Percentiles rank a stretch among this genome's conserved stretches.
Evolutionary conservation across 2,797 vertebrate species (phyloP).

Genomic region (Meriones psammophilus): DNA sequence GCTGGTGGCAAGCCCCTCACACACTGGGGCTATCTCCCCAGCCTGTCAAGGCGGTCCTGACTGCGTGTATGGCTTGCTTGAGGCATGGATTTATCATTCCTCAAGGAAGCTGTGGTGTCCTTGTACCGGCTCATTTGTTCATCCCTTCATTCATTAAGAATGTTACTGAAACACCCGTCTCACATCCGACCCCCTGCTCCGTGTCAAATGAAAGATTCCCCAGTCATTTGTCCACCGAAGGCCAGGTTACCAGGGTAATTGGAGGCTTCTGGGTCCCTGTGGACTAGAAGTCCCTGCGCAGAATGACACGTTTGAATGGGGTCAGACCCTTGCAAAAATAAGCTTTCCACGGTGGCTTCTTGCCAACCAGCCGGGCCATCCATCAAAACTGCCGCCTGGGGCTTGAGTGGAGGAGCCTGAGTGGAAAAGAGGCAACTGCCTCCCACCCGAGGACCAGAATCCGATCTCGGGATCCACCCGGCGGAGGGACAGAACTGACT

Average conservation of each 20-base stretch:
- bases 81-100: rapidly evolving
- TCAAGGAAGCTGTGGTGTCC: rapidly evolving
- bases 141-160: background rate
- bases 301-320: background rate
- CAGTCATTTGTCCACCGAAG: background rate
- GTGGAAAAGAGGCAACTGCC: background rate
- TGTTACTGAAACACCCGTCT: background rate
- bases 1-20: background rate
- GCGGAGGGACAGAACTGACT: background rate
- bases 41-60: background rate
- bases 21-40: background rate
- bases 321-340: background rate
- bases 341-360: background rate
- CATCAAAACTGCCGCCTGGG: background rate
- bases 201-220: constrained; percentile 23
- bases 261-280: background rate
- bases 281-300: constrained; percentile 19
- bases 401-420: too few relatives aligned
- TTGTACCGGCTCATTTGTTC: background rate
- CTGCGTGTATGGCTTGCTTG: background rate
- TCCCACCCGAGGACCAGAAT: background rate
- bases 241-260: constrained; percentile 15
- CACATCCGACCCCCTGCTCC: background rate
- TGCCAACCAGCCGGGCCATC: background rate
- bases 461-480: background rate